Percentiles rank a stretch among this genome's conserved stretches.
Evolutionary conservation across 2,888 invertebrate genomes (phyloP).

Genomic region (Lagria hirta): DNA sequence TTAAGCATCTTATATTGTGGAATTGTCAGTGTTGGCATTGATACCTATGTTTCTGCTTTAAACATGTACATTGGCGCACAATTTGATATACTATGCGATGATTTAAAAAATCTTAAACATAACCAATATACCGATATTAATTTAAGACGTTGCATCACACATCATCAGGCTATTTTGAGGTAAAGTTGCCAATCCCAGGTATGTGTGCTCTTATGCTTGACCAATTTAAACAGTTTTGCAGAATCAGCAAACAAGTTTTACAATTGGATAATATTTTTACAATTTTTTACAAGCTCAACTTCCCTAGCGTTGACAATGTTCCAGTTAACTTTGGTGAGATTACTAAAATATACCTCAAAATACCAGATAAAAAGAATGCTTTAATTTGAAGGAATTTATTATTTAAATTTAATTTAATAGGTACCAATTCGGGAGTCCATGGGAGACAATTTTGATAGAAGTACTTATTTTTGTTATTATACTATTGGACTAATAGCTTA

Average conservation of each 20-base stretch:
- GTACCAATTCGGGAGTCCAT: too few relatives aligned
- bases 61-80: constrained; percentile 8
- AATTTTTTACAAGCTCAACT: constrained; percentile 16
- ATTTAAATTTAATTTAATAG: too few relatives aligned
- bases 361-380: too few relatives aligned
- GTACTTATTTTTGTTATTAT: too few relatives aligned
- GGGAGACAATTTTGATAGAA: too few relatives aligned
- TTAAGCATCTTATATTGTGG: constrained; percentile 2
- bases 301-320: constrained; percentile 20
- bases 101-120: constrained; percentile 10
- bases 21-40: constrained; percentile 6
- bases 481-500: too few relatives aligned
- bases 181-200: neutral
- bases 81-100: constrained; percentile 11
- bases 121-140: neutral
- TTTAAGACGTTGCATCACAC: constrained; percentile 6
- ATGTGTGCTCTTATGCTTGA: neutral
- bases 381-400: too few relatives aligned
- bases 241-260: constrained; percentile 18
- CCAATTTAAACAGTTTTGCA: constrained; percentile 23
- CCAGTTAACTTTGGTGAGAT: constrained; percentile 20
- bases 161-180: constrained; percentile 11
- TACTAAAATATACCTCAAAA: too few relatives aligned
- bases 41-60: constrained; percentile 5
- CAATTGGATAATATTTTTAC: constrained; percentile 14